phyloP scores from a whole-genome alignment of 2,113 vertebrate species.

The Callochromis pleurospilus region DNA sequence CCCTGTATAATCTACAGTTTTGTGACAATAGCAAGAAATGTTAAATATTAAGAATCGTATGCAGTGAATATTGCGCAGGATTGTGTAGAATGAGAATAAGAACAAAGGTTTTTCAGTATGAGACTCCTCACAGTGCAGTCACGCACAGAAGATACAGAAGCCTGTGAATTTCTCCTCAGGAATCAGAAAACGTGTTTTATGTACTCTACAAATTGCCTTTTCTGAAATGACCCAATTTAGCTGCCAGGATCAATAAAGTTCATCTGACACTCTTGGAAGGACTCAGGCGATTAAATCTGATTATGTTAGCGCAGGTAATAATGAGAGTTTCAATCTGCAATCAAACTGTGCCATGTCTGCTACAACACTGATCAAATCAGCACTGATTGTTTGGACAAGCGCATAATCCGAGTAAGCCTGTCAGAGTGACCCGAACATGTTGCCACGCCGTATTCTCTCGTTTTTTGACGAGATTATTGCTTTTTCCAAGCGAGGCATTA shows the following conservation, averaged over 20 bases:
- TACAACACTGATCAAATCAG: conserved; percentile 8
- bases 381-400: conserved; percentile 1
- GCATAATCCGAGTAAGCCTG: background rate
- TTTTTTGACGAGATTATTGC: background rate
- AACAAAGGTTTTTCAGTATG: background rate
- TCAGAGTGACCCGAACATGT: background rate
- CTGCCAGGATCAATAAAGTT: conserved; percentile 16
- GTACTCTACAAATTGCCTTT: background rate
- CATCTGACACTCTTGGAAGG: background rate
- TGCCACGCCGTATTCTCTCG: background rate
- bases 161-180: background rate
- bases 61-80: background rate
- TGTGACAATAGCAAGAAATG: background rate
- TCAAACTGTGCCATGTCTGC: background rate
- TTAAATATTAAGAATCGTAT: background rate
- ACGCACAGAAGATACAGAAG: background rate
- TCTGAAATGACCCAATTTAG: conserved; percentile 6
- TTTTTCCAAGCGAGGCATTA: background rate
- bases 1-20: background rate
- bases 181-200: background rate
- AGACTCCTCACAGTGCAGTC: background rate
- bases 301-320: background rate
- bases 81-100: background rate
- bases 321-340: conserved; percentile 2
- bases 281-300: conserved; percentile 2